These are phyloP conservation scores for Yasuhikotakia modesta DNA, from an alignment of 2,797 vertebrate species.

Conservation along the genomic window DNA sequence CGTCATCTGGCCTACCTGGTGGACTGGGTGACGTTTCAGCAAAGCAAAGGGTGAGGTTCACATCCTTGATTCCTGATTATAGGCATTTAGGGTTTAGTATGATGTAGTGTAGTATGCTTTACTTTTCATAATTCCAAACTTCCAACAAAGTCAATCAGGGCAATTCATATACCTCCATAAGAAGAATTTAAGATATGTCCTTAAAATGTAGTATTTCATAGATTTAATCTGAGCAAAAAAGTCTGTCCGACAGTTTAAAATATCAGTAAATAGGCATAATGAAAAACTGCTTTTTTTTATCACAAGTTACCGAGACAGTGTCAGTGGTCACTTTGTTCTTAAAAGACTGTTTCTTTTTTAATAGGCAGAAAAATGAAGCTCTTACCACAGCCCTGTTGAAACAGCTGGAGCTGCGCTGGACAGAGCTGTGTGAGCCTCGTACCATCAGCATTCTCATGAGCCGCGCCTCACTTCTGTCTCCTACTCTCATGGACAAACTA, in stretches of 20 bases:
- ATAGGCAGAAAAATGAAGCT: slow-evolving; percentile 41
- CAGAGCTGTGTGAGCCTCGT: slow-evolving; percentile 80
- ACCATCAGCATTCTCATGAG: slow-evolving; percentile 75
- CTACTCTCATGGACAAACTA: slow-evolving; percentile 80
- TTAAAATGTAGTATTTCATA: no score
- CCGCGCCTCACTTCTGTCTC: slow-evolving; percentile 71
- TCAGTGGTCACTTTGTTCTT: background rate
- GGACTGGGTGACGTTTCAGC: slow-evolving; percentile 59
- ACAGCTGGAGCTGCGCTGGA: slow-evolving; percentile 91
- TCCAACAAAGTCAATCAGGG: background rate
- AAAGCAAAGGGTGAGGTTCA: slow-evolving; percentile 30
- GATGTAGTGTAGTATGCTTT: no score
- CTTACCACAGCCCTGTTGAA: slow-evolving; percentile 67
- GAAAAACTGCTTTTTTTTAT: background rate
- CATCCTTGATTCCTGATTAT: background rate
- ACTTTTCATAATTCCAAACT: background rate
- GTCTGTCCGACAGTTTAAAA: no score
- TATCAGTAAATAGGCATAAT: background rate
- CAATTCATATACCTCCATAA: no score
- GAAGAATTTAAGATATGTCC: no score
- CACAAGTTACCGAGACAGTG: slow-evolving; percentile 64
- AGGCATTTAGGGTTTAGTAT: no score
- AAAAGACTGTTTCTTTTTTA: background rate
- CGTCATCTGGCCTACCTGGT: slow-evolving; percentile 77
- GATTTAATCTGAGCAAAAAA: no score